Percentiles rank a stretch among this genome's conserved stretches.
phyloP scores from a whole-genome alignment of 2,113 vertebrate species.

The Lepus americanus region DNA sequence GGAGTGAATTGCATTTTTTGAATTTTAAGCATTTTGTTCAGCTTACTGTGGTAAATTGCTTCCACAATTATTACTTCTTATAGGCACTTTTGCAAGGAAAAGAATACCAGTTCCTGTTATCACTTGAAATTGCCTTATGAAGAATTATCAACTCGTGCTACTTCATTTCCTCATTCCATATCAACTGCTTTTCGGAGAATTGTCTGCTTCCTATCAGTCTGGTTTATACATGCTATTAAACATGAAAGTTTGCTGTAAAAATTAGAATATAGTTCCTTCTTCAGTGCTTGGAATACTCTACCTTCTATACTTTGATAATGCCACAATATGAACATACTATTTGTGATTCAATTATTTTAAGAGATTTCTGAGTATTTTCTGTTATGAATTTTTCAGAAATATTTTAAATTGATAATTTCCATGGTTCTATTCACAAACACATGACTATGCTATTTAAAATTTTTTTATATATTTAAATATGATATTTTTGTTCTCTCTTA shows the following conservation, averaged over 20 bases:
- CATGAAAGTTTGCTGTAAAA: not conserved
- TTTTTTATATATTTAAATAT: conserved; percentile 43
- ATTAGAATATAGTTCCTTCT: conserved; percentile 13
- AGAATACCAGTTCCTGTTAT: conserved; percentile 28
- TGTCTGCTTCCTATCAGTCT: not conserved
- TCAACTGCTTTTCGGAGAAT: conserved; percentile 24
- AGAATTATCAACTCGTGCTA: conserved; percentile 44
- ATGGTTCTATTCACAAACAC: conserved; percentile 20
- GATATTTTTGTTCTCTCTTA: conserved; percentile 40
- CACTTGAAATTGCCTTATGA: conserved; percentile 57
- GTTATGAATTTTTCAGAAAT: not conserved
- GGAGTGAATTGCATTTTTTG: conserved; percentile 37
- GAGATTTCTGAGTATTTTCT: conserved; percentile 25
- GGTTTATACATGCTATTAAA: conserved; percentile 59
- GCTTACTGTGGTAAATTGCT: conserved; percentile 23
- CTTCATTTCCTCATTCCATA: conserved; percentile 13
- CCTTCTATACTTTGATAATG: not conserved
- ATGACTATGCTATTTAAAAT: conserved; percentile 41
- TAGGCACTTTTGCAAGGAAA: conserved; percentile 48
- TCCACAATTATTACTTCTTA: conserved; percentile 57
- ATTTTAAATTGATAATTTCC: conserved; percentile 23
- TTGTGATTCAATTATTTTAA: not conserved
- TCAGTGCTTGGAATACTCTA: not conserved
- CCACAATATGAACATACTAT: not conserved
- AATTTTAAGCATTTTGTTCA: conserved; percentile 68